Base-by-base conservation (phyloP, 1,140 invertebrate genomes). In the Pogonus chalceus region DNA sequence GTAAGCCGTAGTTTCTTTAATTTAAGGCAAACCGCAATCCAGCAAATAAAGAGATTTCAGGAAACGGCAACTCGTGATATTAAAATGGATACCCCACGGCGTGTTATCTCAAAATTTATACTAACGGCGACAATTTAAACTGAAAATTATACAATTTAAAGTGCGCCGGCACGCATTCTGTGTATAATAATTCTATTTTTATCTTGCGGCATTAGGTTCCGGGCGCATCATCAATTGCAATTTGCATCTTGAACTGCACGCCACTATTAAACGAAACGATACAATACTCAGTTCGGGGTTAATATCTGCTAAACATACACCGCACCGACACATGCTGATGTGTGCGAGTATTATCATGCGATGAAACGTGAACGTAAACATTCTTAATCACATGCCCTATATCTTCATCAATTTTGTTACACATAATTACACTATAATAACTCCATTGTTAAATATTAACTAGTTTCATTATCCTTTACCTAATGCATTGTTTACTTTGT, bases 161-260 rank as follows among this genome's bases (percentile, higher is more conserved):
- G 37, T 43, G 3, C 3, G 3, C 9, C 3, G 4, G 37, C 37
- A 43, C 37, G 37, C 37, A 43, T 43, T 9, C 37, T 3, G 37
- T 31, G 18, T 43, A 43, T 43, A 43, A 43, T 43, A 43, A 43
- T 43, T 43, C 37, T 43, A 43, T 43, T 43, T 43, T 43, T 43
- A 43, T 43, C 37, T 43, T 43, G 37, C 37, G 37, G 37, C 18
- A 43, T 43, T 43, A 43, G 37, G 7, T 43, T 43, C 37, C 37
- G 37, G 18, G 9, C 37, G 37, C 37, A 43, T 43, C 37, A 43
- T 43, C 37, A 43, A 43, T 43, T 43, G 37, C 37, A 43, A 43
- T 43, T 43, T 43, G 37, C 37, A 43, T 43, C 37, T 43, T 43
- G 37, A 43, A 43, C 18, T 43, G 37, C 37, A 43, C 37, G 37